Base-by-base conservation (phyloP, 2,113 vertebrate genomes). In the Synodontis membranacea region DNA sequence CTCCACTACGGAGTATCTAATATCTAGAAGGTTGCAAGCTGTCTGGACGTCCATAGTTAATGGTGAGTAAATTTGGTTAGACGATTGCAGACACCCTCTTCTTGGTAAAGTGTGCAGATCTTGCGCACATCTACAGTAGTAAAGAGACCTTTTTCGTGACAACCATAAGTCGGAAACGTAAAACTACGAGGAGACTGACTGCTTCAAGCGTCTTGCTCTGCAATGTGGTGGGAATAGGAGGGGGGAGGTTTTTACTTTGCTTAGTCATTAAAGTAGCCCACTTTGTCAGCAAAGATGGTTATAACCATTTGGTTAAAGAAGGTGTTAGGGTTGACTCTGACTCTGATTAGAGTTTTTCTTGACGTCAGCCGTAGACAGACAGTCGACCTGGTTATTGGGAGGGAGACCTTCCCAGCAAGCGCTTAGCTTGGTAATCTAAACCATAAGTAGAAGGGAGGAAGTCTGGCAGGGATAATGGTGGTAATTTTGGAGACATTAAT, bases 401-500 rank as follows among this genome's bases (percentile, higher is more conserved):
- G 9, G 9, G 19, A 11, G 37, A 42, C 8, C 37, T 25, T 72
- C 23, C 19, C 10, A 42, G 37, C 21, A 72, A 42, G 21, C 17
- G n/a, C 60, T 64, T 64, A n/a, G 25, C 34, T 37, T 21, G 34
- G 34, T 70, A 3, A 72, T 42, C 39, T 70, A 70, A 70, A 31
- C 31, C 37, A 68, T 19, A 2, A 37, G 5, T 37, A 68, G 60
- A 31, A 37, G 68, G 12, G 72, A 75, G 44, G 44, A 75, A 46
- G 44, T 48, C 72, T 75, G 72, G 44, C 44, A 46, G 11, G 72
- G 72, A 75, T 17, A 28, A 28, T n/a, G 44, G 72, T 75, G 25
- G 11, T 75, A n/a, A 75, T n/a, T n/a, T 74, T 74, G 70, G 70
- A 74, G 72, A n/a, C 25, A 68, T 9, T 68, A 68, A 37, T 68